Base-by-base conservation (phyloP, 1,140 invertebrate genomes). In the Drosophila kurseongensis region DNA sequence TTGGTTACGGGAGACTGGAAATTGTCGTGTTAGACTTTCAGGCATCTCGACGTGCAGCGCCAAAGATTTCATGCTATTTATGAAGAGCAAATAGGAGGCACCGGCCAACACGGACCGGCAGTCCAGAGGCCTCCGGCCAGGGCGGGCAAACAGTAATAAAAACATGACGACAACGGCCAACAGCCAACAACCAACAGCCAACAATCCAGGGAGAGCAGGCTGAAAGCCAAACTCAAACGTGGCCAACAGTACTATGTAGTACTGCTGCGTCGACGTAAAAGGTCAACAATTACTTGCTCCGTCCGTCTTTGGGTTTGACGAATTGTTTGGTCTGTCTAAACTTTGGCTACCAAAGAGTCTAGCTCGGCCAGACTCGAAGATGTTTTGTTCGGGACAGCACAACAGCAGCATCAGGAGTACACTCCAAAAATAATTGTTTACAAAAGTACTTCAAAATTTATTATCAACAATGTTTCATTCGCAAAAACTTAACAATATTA, bases 311-410 rank as follows among this genome's bases (percentile, higher is more conserved):
- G 45, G 36, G 61, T 81, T 67, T 88, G 84, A 88, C 80, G 84
- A 83, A 88, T 88, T 88, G 84, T 88, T 89, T 89, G 80, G 80
- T 68, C 84, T 88, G 83, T 88, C 83, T 80, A 89, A 89, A 89
- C 84, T 89, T 89, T 89, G 80, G 84, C 84, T 89, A 88, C 84
- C 84, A 89, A 80, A 84, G 85, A 89, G 84, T 89, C 85, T 89
- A 73, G 84, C 74, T 60, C 58, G 60, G 73, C 73, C 80, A 78
- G 75, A 69, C 59, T 52, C 40, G 51, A 77, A 77, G 67, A 86
- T 80, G 78, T 68, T 68, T 52, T 66, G 29, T 27, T 12, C 62
- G 57, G 58, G 57, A 61, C 65, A 61, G 57, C 65, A 75, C 63
- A 50, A 52, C 75, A 71, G 62, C 63, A 42, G 59, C 76, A 56